Base-by-base conservation (phyloP, 2,113 vertebrate genomes). In the Oreochromis spilurus region DNA sequence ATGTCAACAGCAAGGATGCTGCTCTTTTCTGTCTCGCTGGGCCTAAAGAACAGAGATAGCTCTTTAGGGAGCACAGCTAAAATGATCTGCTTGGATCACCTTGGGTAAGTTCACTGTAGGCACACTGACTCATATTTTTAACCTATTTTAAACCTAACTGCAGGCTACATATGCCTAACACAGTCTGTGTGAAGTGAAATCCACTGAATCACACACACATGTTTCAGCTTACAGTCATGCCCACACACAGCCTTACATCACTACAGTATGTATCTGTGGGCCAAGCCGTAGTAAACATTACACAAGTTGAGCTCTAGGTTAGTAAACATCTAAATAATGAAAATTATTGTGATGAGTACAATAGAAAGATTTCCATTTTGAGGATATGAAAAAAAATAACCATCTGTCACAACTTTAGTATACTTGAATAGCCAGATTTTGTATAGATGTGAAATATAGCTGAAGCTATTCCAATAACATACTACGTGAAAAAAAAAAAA, bases 1-100 rank as follows among this genome's bases (percentile, higher is more conserved):
- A 86, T 93, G 84, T 90, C 90, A 93, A 87, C 88, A 91, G 57
- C 17, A 58, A 36, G 34, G 75, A 70, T 83, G 83, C 77, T 91
- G 88, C 90, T 82, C 83, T 58, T 77, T 54, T 86, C 77, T 36
- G 60, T 89, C 83, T 65, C 84, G 86, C n/a, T 78, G 80, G 34
- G 79, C 19, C 82, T 88, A 45, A 84, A 80, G 84, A 92, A 75
- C 62, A 91, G 79, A 85, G 72, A 84, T 70, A 85, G 55, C 4
- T 16, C 87, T 55, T 84, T 9, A 19, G 60, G 40, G 67, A 52
- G 24, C 29, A 43, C 14, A 36, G 54, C 16, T 57, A 75, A 87
- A 78, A 84, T 19, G 16, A 87, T 57, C 50, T 67, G 38, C 9
- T 83, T 92, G 26, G 26, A 26, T 26, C 55, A 80, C 29, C 26